These are phyloP conservation scores for Ichneumon xanthorius DNA, from an alignment of 2,888 invertebrate species.

Conservation along the genomic window DNA sequence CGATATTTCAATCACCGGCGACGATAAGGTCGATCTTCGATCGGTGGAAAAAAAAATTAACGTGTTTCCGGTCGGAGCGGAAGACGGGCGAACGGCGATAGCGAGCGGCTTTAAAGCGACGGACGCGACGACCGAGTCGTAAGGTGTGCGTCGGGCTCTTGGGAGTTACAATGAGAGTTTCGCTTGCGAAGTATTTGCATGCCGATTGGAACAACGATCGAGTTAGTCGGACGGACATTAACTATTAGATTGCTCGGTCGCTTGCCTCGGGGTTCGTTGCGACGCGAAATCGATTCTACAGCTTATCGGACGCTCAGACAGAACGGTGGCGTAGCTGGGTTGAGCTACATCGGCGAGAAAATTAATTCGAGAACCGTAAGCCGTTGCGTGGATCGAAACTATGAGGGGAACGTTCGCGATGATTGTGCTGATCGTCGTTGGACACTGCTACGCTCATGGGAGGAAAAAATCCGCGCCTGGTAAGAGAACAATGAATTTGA, in stretches of 20 bases:
- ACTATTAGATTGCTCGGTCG: not conserved
- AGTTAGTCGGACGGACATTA: slow-evolving; percentile 5
- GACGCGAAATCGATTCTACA: not conserved
- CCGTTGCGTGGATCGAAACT: not conserved
- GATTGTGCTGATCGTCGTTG: not conserved
- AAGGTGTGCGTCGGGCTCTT: not conserved
- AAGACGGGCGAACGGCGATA: not conserved
- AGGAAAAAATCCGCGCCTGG: not conserved
- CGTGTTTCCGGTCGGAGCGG: slow-evolving; percentile 60
- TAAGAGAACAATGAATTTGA: not conserved
- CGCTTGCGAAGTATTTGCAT: not conserved
- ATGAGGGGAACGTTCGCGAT: not conserved
- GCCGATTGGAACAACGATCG: not conserved
- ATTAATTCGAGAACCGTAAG: not conserved
- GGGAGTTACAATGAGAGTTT: not conserved
- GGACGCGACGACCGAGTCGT: not conserved
- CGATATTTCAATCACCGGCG: not conserved
- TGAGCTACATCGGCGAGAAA: not conserved
- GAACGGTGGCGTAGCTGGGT: not conserved
- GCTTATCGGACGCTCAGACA: not conserved
- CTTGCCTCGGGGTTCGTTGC: not conserved
- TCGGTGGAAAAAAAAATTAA: slow-evolving; percentile 64
- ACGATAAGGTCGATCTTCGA: slow-evolving; percentile 15
- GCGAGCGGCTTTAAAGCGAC: not conserved
- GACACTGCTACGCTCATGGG: not conserved